These are phyloP conservation scores for Pituophis catenifer DNA, from an alignment of 2,113 vertebrate species.

Conservation along the genomic window DNA sequence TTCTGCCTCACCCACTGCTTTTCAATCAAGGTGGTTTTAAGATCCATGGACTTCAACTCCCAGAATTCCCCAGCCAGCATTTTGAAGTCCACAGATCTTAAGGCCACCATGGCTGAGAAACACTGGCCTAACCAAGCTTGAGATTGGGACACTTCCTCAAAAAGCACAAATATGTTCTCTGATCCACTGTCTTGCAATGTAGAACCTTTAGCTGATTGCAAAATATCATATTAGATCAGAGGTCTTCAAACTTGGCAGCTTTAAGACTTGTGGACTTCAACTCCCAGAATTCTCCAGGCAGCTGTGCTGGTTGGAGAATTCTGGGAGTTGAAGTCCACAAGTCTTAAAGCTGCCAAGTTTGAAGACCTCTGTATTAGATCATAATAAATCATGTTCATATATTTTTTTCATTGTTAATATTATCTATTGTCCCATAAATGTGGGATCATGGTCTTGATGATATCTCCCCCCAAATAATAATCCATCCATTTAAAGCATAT, in stretches of 20 bases:
- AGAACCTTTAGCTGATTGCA: not conserved
- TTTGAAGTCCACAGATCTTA: not conserved
- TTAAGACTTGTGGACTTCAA: no score
- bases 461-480: not conserved
- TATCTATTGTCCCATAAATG: not conserved
- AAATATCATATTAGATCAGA: not conserved
- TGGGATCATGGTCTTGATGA: not conserved
- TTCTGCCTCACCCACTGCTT: not conserved
- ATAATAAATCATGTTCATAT: not conserved
- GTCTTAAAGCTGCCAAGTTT: no score
- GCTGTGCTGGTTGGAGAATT: no score
- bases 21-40: not conserved
- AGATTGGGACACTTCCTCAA: not conserved
- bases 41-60: not conserved
- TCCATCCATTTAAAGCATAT: not conserved
- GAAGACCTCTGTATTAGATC: not conserved
- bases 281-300: no score
- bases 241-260: no score
- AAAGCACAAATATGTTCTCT: not conserved
- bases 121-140: not conserved
- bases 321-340: no score
- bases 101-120: not conserved
- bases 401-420: not conserved
- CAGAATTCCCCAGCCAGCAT: not conserved
- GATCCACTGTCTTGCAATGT: not conserved